Evolutionary conservation across 1,140 invertebrate genomes (phyloP).

Genomic region (Frieseomelitta varia): DNA sequence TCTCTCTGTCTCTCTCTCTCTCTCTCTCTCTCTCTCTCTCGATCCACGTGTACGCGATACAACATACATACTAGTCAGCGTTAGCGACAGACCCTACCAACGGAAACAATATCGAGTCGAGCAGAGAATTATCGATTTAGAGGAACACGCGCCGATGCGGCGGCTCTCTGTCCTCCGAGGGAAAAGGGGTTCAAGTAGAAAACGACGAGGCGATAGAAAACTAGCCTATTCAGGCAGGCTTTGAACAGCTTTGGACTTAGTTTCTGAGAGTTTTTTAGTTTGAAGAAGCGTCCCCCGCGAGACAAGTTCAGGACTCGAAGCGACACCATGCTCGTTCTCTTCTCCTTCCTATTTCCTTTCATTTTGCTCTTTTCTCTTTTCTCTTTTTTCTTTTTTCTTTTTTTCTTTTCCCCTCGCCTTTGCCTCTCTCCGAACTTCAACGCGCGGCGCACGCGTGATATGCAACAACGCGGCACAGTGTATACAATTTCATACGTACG

Average conservation of each 20-base stretch:
- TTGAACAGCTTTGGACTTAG: constrained; percentile 36
- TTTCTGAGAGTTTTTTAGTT: constrained; percentile 10
- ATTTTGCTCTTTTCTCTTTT: neutral
- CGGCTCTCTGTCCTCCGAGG: constrained; percentile 42
- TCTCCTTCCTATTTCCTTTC: neutral
- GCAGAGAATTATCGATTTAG: constrained; percentile 1
- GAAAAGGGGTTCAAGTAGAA: constrained; percentile 34
- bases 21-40: too few species aligned
- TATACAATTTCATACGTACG: neutral
- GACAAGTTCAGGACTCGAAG: constrained; percentile 16
- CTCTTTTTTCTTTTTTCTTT: too few species aligned
- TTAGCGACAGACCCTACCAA: neutral
- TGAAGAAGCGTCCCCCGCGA: constrained; percentile 46
- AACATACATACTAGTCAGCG: too few species aligned
- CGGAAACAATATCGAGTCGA: neutral
- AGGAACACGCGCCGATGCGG: constrained; percentile 38
- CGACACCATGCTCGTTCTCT: neutral
- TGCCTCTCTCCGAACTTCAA: neutral
- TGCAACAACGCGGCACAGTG: too few species aligned
- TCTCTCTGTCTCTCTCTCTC: neutral
- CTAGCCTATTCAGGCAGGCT: constrained; percentile 42
- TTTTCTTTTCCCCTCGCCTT: too few species aligned
- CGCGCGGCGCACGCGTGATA: neutral
- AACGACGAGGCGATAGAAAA: constrained; percentile 52
- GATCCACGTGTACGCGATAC: neutral